Conservation (phyloP, 2,888 invertebrate genomes). For the Folsomia manolachei region DNA sequence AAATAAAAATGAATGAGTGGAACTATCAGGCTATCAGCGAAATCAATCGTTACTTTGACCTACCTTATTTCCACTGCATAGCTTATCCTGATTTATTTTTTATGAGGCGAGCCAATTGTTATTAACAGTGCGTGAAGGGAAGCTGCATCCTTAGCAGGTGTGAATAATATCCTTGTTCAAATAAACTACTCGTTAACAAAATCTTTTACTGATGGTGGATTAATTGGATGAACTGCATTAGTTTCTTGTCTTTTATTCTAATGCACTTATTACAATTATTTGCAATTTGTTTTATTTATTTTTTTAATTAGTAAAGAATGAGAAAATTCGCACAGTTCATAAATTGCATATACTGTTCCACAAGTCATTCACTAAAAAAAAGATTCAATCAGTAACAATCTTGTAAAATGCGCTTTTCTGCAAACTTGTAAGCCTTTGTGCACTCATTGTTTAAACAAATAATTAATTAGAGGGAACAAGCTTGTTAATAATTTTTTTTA, state of each 20-base stretch:
- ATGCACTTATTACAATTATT: neutral
- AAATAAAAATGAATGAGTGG: constrained; percentile 4
- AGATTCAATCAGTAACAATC: too few relatives aligned
- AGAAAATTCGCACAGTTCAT: constrained; percentile 16
- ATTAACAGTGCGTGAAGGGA: constrained; percentile 27
- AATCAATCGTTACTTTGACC: neutral
- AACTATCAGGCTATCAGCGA: neutral
- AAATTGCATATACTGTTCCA: neutral
- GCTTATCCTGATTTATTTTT: neutral
- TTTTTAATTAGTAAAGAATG: constrained; percentile 8
- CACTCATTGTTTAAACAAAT: neutral
- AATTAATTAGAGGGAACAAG: constrained; percentile 19
- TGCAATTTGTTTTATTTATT: neutral
- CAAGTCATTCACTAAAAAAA: too few relatives aligned
- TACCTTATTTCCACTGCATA: too few relatives aligned
- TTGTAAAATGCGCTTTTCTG: too few relatives aligned
- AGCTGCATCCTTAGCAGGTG: constrained; percentile 23
- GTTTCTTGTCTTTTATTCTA: neutral
- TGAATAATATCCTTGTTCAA: constrained; percentile 30
- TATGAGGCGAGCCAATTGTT: neutral
- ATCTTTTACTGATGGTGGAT: constrained; percentile 19
- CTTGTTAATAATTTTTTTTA: constrained; percentile 5
- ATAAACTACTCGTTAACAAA: constrained; percentile 30
- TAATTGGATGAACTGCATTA: neutral
- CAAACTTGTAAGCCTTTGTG: too few relatives aligned